Percentiles rank a stretch among this genome's conserved stretches.
These are phyloP conservation scores for Steinernema hermaphroditum DNA, from an alignment of 2,888 invertebrate species.

Conservation along the genomic window DNA sequence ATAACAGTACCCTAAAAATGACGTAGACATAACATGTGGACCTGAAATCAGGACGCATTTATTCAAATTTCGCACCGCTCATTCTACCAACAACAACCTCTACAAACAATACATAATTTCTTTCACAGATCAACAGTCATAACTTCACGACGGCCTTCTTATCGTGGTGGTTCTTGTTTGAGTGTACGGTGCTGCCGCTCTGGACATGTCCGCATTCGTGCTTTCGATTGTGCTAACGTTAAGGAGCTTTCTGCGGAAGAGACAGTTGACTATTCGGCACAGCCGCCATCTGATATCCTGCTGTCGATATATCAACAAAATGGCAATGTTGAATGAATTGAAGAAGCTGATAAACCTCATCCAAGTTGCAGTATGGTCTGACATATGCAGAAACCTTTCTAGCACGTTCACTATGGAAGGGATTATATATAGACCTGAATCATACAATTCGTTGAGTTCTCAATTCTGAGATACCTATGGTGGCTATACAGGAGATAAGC, in stretches of 20 bases:
- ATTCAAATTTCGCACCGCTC: too few relatives aligned
- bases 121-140: too few relatives aligned
- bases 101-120: too few relatives aligned
- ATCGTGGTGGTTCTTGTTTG: background rate
- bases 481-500: constrained; percentile 14
- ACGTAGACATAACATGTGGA: too few relatives aligned
- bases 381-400: background rate
- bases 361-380: background rate
- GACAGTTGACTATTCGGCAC: background rate
- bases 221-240: too few relatives aligned
- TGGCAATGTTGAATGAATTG: background rate
- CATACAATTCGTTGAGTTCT: too few relatives aligned
- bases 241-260: too few relatives aligned
- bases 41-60: too few relatives aligned
- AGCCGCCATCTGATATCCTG: constrained; percentile 2
- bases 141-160: too few relatives aligned
- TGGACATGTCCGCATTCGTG: background rate
- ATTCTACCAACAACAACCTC: too few relatives aligned
- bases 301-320: background rate
- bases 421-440: background rate
- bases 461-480: background rate
- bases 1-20: too few relatives aligned
- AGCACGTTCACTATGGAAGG: background rate
- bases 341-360: constrained; percentile 11
- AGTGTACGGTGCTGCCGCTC: background rate